phyloP scores from a whole-genome alignment of 2,113 vertebrate species.

The Corythaixoides concolor region DNA sequence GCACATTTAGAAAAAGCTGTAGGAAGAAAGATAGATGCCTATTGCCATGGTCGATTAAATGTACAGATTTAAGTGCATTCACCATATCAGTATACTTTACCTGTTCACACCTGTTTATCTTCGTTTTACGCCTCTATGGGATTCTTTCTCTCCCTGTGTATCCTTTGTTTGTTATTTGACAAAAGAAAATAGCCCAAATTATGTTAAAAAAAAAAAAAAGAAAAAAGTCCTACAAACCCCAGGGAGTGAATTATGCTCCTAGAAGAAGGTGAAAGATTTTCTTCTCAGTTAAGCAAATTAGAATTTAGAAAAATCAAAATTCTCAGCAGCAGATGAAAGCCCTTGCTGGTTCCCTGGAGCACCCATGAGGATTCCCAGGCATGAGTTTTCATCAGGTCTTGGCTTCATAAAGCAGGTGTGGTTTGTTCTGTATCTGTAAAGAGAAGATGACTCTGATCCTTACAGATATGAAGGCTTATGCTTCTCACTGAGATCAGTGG shows the following conservation, averaged over 20 bases:
- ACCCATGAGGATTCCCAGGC: background rate
- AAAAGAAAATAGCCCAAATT: background rate
- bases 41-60: background rate
- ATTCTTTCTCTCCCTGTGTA: background rate
- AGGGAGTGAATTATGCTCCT: background rate
- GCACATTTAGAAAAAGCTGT: background rate
- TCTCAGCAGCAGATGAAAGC: background rate
- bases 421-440: background rate
- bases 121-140: background rate
- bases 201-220: background rate
- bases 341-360: background rate
- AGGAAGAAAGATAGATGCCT: background rate
- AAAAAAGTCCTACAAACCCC: background rate
- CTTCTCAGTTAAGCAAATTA: background rate
- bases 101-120: background rate
- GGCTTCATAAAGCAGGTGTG: background rate
- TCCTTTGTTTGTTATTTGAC: background rate
- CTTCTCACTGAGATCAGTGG: background rate
- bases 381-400: background rate
- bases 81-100: background rate
- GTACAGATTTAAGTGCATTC: background rate
- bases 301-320: background rate
- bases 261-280: conserved; percentile 22
- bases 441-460: background rate
- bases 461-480: background rate